These are phyloP conservation scores for Monopterus albus DNA, from an alignment of 2,113 vertebrate genomes.

Conservation along the genomic window DNA sequence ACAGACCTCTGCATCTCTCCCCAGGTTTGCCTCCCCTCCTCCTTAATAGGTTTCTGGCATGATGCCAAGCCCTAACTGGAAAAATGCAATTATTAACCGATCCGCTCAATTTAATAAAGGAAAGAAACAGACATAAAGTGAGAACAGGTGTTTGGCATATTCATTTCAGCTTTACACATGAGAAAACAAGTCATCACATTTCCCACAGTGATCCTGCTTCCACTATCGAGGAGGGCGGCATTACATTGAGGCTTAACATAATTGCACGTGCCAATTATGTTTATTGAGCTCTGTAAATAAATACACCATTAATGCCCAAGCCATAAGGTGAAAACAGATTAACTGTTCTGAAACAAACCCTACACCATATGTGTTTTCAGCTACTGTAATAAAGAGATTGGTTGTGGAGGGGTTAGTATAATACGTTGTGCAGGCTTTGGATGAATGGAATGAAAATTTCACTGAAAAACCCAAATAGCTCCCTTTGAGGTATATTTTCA, in stretches of 20 bases:
- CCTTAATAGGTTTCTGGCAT: conserved; percentile 10
- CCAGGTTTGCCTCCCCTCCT: neutral
- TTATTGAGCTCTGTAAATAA: conserved; percentile 50
- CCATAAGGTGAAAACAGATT: conserved; percentile 2
- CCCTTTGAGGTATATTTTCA: neutral
- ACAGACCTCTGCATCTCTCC: neutral
- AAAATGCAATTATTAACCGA: conserved; percentile 46
- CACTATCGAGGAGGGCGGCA: conserved; percentile 30
- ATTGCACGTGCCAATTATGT: conserved; percentile 56
- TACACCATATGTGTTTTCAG: neutral
- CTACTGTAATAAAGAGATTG: no score
- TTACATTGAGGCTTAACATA: conserved; percentile 33
- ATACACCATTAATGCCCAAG: conserved; percentile 32
- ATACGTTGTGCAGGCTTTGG: neutral
- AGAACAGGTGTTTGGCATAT: conserved; percentile 48
- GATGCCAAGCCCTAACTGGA: conserved; percentile 4
- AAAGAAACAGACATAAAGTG: conserved; percentile 42
- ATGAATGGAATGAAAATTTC: neutral
- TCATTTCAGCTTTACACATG: conserved; percentile 51
- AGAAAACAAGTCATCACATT: conserved; percentile 44
- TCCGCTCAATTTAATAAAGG: conserved; percentile 58
- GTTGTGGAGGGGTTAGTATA: no score
- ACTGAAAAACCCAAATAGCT: conserved; percentile 1
- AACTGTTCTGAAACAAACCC: conserved; percentile 25
- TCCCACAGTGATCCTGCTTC: conserved; percentile 28